These are phyloP conservation scores for Pogonocherus hispidulus DNA, from an alignment of 2,888 invertebrate genomes.

Conservation along the genomic window DNA sequence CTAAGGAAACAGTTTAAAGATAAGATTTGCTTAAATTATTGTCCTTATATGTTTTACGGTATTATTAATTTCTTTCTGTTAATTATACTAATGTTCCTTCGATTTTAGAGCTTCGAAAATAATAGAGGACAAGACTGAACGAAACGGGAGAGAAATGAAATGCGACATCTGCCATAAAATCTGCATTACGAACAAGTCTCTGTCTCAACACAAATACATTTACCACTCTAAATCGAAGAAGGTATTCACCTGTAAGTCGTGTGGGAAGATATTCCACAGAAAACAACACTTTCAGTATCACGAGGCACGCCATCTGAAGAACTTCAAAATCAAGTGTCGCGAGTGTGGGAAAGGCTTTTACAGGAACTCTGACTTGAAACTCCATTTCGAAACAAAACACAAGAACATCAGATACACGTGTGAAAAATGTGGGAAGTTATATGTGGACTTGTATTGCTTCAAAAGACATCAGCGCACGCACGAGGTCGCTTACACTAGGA, in stretches of 20 bases:
- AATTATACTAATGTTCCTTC: background rate
- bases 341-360: slow-evolving; percentile 50
- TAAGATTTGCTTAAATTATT: too few species aligned
- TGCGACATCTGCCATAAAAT: slow-evolving; percentile 43
- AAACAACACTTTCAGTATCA: slow-evolving; percentile 55
- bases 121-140: background rate
- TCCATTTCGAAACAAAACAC: slow-evolving; percentile 48
- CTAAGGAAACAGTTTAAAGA: too few species aligned
- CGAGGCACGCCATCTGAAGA: slow-evolving; percentile 54
- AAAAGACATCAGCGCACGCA: slow-evolving; percentile 12
- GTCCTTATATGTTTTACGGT: too few species aligned
- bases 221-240: slow-evolving; percentile 4
- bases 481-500: slow-evolving; percentile 2
- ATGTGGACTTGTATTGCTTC: slow-evolving; percentile 1
- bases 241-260: slow-evolving; percentile 60
- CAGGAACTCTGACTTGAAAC: slow-evolving; percentile 7
- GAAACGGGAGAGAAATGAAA: background rate
- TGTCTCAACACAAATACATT: slow-evolving; percentile 63
- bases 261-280: slow-evolving; percentile 61
- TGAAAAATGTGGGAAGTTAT: slow-evolving; percentile 13
- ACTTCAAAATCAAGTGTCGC: slow-evolving; percentile 47
- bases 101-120: slow-evolving; percentile 1
- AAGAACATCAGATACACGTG: slow-evolving; percentile 67
- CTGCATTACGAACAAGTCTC: slow-evolving; percentile 52
- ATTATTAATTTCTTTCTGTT: too few species aligned